Base-by-base conservation (phyloP, 2,797 vertebrate genomes). In the Xenops minutus region DNA sequence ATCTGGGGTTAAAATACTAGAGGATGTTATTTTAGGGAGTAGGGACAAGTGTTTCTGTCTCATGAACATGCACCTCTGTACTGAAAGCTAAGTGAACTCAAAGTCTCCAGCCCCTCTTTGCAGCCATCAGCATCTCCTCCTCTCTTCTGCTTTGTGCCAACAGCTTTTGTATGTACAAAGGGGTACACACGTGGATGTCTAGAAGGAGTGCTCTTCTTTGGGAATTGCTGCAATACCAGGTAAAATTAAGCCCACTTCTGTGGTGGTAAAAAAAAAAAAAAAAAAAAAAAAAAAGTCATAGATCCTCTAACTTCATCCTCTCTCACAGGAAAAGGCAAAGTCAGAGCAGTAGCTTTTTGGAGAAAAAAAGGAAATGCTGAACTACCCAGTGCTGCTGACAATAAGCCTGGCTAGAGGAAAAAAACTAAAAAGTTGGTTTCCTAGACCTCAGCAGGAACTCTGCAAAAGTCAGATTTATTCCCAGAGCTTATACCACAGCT, bases 61-160 rank as follows among this genome's bases (percentile, higher is more conserved):
- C 36, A 29, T 62, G 56, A 76, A 34, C 18, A 2, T 15, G 6
- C 37, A 24, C 5, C 55, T 89, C 63, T 77, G 16, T 64, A 10
- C 27, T 36, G 79, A 88, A 89, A 83, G 17, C 17, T 54, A 43
- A 37, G 82, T 36, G 12, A 16, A 36, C 34, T 88, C 32, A 5
- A 44, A 48, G 17, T 58, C 46, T 92, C 26, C 58, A 69, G 22
- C 8, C 23, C 8, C 52, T 37, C 44, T 71, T 56, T 67, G 51
- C 78, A 62, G 55, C 27, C 69, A 81, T 5, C 41, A 66, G 20
- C 17, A 56, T 62, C 48, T 76, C 15, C 15, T 64, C 8, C 23
- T 85, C 64, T 82, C 63, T 71, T 30, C 67, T 71, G 17, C 67
- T 89, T 92, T 83, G 20, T 89, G 44, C 37, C 41, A 66, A 46